Percentiles rank a stretch among this genome's conserved stretches.
Conservation (phyloP, 2,888 invertebrate genomes). For the Conops quadrifasciatus region DNA sequence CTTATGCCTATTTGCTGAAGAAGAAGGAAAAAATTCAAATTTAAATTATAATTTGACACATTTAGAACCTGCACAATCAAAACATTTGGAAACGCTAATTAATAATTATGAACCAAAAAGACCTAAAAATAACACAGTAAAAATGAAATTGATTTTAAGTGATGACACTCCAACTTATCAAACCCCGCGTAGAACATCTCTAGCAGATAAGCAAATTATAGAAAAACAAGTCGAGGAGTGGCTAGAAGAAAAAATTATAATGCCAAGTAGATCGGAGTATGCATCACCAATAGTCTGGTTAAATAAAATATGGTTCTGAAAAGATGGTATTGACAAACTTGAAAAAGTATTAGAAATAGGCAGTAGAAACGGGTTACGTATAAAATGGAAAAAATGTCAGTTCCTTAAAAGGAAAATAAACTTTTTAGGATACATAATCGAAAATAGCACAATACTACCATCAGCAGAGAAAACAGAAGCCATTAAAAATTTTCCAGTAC, state of each 20-base stretch:
- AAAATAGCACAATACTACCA: constrained; percentile 31
- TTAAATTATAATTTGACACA: not conserved
- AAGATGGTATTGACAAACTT: constrained; percentile 36
- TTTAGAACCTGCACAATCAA: not conserved
- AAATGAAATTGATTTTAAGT: not conserved
- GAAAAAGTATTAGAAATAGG: constrained; percentile 1
- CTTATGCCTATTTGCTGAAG: not conserved
- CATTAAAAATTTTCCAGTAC: constrained; percentile 36
- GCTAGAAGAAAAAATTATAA: constrained; percentile 49
- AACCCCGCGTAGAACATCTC: constrained; percentile 32
- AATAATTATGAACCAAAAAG: not conserved
- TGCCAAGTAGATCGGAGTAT: constrained; percentile 53
- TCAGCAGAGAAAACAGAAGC: constrained; percentile 33
- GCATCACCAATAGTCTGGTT: constrained; percentile 42
- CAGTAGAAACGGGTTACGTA: not conserved
- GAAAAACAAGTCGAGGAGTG: constrained; percentile 53
- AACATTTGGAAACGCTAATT: not conserved
- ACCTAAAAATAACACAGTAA: not conserved
- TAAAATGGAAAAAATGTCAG: constrained; percentile 42
- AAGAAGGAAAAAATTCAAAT: not conserved
- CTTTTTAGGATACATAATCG: constrained; percentile 42
- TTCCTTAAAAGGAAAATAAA: constrained; percentile 37
- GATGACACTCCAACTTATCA: constrained; percentile 34
- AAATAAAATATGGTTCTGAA: constrained; percentile 41
- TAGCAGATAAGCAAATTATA: constrained; percentile 40